A percentile compares a stretch with the other conserved stretches of the same genome.
phyloP scores from a whole-genome alignment of 1,140 invertebrate genomes.

The Eumeta japonica region DNA sequence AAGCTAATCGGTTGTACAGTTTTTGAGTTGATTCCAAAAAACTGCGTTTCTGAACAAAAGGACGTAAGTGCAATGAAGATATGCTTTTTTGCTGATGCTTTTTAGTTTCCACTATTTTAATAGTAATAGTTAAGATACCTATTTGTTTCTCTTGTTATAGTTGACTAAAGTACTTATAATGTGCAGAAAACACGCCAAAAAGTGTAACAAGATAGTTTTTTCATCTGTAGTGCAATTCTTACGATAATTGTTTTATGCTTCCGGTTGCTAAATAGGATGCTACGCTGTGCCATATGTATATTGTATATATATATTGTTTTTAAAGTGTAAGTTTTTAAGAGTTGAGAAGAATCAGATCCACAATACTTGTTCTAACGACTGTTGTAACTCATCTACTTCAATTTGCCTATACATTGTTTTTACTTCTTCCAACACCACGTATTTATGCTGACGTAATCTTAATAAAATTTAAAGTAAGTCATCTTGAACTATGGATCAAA shows the following conservation, averaged over 20 bases:
- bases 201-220: too few species aligned
- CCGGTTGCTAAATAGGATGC: slow-evolving; percentile 26
- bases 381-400: slow-evolving; percentile 16
- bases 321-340: slow-evolving; percentile 6
- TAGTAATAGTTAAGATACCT: too few species aligned
- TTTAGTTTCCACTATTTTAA: too few species aligned
- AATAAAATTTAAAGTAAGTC: slow-evolving; percentile 23
- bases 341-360: slow-evolving; percentile 6
- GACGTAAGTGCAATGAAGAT: too few species aligned
- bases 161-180: too few species aligned
- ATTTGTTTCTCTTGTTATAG: too few species aligned
- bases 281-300: slow-evolving; percentile 23
- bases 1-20: too few species aligned
- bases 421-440: slow-evolving; percentile 19
- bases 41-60: too few species aligned
- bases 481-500: slow-evolving; percentile 25
- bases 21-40: too few species aligned
- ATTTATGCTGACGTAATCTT: slow-evolving; percentile 16
- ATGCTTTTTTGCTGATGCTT: too few species aligned
- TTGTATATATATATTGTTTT: too few species aligned
- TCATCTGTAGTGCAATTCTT: slow-evolving; percentile 23
- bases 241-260: slow-evolving; percentile 18
- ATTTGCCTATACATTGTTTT: slow-evolving; percentile 29
- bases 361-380: slow-evolving; percentile 27
- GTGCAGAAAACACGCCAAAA: slow-evolving; percentile 7